These are phyloP conservation scores for Argentina silus DNA, from an alignment of 2,797 vertebrate genomes.

Conservation along the genomic window DNA sequence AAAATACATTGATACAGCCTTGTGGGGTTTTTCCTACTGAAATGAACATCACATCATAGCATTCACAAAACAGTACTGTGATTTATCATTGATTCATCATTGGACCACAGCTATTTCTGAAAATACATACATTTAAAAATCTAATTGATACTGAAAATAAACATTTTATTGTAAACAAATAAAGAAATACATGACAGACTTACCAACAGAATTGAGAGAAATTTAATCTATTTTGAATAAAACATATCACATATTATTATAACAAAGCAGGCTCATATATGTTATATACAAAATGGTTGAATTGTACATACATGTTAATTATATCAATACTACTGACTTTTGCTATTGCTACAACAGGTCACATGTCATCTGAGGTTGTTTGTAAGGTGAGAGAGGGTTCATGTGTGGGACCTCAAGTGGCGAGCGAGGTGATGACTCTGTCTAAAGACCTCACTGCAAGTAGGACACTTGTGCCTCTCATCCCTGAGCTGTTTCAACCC, in stretches of 20 bases:
- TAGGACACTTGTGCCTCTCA: constrained; percentile 82
- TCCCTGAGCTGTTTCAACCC: constrained; percentile 64
- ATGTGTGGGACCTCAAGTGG: constrained; percentile 86
- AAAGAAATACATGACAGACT: not conserved
- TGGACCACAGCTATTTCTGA: too few species aligned
- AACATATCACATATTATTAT: not conserved
- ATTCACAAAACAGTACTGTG: constrained; percentile 30
- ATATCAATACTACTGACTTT: not conserved
- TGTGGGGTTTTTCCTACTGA: not conserved
- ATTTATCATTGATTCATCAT: not conserved
- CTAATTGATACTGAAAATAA: not conserved
- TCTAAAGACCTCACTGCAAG: constrained; percentile 84
- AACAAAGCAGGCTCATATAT: not conserved
- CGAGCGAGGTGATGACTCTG: constrained; percentile 86
- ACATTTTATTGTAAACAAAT: not conserved
- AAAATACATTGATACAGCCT: not conserved
- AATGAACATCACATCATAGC: not conserved
- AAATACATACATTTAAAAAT: too few species aligned
- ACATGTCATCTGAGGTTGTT: too few species aligned
- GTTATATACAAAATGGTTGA: constrained; percentile 17
- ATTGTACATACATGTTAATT: constrained; percentile 38
- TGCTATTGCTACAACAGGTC: too few species aligned
- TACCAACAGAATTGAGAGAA: not conserved
- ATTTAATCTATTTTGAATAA: not conserved
- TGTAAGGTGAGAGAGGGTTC: constrained; percentile 41